phyloP scores from a whole-genome alignment of 2,888 invertebrate species.

The Netelia inedita region DNA sequence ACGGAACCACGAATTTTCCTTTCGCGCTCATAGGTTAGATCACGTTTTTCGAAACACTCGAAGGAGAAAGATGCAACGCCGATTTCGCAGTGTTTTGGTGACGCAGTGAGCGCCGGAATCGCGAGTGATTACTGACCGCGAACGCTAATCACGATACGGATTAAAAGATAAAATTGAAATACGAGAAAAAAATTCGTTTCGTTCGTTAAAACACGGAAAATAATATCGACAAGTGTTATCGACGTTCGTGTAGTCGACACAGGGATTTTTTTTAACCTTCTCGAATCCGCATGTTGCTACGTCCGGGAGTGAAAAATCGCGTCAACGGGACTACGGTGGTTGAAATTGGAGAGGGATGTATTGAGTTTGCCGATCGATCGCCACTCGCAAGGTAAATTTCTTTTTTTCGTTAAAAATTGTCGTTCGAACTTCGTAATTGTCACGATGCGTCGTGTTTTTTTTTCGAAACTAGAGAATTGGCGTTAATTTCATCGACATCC shows the following conservation, averaged over 20 bases:
- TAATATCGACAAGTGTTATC: neutral
- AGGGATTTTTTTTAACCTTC: slow-evolving; percentile 21
- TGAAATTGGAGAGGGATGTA: slow-evolving; percentile 57
- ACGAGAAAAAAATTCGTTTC: neutral
- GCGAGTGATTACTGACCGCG: neutral
- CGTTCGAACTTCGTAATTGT: neutral
- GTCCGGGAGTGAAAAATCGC: slow-evolving; percentile 44
- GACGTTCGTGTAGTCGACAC: neutral
- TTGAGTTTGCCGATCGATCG: slow-evolving; percentile 63
- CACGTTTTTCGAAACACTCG: neutral
- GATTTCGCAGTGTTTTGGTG: neutral
- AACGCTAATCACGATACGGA: neutral
- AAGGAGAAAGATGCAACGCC: neutral
- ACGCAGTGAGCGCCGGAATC: neutral
- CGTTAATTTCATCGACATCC: neutral
- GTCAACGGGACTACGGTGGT: slow-evolving; percentile 43
- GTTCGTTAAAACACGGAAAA: neutral
- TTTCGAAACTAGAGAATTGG: neutral
- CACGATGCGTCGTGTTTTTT: neutral
- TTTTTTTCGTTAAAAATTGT: neutral
- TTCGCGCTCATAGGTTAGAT: neutral
- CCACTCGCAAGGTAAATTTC: slow-evolving; percentile 58
- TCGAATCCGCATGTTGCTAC: slow-evolving; percentile 54
- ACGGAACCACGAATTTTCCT: neutral
- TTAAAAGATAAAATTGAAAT: neutral